Percentiles rank a stretch among this genome's conserved stretches.
phyloP scores from a whole-genome alignment of 2,888 invertebrate species.

The Polydrusus tereticollis region DNA sequence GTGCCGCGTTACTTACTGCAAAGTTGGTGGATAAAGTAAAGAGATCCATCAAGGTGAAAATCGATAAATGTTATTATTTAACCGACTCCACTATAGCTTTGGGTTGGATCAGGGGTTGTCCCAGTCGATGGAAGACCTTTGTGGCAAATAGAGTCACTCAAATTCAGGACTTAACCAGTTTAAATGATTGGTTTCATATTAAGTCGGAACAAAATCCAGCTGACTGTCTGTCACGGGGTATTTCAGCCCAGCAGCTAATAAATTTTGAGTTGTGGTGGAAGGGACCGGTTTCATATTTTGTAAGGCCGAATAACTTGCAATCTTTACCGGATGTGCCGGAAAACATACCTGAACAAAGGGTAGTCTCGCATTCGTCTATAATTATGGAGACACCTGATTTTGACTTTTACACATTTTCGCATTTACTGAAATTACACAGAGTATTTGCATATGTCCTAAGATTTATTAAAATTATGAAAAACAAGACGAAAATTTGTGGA shows the following conservation, averaged over 20 bases:
- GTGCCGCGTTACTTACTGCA: too few relatives aligned
- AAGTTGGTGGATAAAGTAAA: too few relatives aligned
- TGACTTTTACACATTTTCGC: not conserved
- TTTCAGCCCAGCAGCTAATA: too few relatives aligned
- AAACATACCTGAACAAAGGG: not conserved
- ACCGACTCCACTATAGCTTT: too few relatives aligned
- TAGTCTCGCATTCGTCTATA: not conserved
- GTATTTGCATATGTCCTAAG: too few relatives aligned
- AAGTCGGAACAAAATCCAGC: too few relatives aligned
- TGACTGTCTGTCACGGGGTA: too few relatives aligned
- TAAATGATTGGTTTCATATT: constrained; percentile 51
- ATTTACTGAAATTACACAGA: too few relatives aligned
- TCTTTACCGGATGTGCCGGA: not conserved
- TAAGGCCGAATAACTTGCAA: not conserved
- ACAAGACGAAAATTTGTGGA: too few relatives aligned
- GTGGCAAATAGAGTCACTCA: constrained; percentile 53
- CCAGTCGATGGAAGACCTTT: constrained; percentile 52
- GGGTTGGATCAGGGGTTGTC: not conserved
- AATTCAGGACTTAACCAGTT: constrained; percentile 48
- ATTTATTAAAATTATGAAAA: too few relatives aligned
- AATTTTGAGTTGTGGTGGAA: constrained; percentile 50
- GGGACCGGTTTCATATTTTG: constrained; percentile 31
- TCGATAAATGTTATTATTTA: too few relatives aligned
- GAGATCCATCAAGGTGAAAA: too few relatives aligned
- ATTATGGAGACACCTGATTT: not conserved